A percentile compares a stretch with the other conserved stretches of the same genome.
These are phyloP conservation scores for Falco punctatus DNA, from an alignment of 2,113 vertebrate genomes.

Conservation along the genomic window DNA sequence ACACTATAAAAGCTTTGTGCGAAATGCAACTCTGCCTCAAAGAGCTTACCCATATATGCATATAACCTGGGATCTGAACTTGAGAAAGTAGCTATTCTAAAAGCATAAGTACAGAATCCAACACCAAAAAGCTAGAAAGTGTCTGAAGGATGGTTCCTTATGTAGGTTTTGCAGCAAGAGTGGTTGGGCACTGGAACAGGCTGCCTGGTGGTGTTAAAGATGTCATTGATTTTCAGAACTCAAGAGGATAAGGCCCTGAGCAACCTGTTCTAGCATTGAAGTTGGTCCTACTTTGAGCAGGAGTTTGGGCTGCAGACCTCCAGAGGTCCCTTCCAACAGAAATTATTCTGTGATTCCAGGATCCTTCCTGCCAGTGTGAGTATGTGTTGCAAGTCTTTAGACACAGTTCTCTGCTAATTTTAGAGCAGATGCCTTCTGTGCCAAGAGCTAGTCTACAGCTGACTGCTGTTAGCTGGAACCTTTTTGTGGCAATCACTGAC, in stretches of 20 bases:
- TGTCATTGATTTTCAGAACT: neutral
- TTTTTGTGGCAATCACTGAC: neutral
- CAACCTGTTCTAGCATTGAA: rapidly evolving
- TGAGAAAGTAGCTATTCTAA: neutral
- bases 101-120: neutral
- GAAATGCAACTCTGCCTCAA: neutral
- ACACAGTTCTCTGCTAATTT: neutral
- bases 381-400: neutral
- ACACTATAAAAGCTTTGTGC: neutral
- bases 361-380: neutral
- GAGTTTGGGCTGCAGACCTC: neutral
- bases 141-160: neutral
- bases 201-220: neutral
- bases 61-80: neutral
- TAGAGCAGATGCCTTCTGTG: neutral
- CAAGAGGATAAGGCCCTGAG: neutral
- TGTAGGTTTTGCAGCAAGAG: neutral
- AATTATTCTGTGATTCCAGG: neutral
- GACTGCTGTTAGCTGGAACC: neutral
- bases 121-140: neutral
- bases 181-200: neutral
- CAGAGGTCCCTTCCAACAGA: neutral
- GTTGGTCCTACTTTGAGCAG: neutral
- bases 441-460: neutral
- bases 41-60: neutral